Conservation (phyloP, 2,113 vertebrate genomes). For the Rhea americana region DNA sequence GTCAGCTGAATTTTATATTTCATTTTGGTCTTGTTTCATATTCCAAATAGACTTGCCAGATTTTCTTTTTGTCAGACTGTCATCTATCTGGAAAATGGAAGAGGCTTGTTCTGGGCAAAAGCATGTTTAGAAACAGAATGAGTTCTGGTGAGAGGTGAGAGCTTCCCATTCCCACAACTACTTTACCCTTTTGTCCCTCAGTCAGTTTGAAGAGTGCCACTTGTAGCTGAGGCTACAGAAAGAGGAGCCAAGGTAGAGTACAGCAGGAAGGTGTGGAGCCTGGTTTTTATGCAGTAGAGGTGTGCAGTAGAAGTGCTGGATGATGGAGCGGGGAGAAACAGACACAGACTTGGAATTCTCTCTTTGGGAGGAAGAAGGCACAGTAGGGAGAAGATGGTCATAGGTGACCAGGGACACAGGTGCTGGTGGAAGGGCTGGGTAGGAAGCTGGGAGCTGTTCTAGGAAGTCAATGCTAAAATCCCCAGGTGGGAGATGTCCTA, state of each 20-base stretch:
- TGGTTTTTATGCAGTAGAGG: not conserved
- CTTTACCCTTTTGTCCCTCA: not conserved
- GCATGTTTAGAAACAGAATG: not conserved
- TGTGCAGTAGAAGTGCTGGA: not conserved
- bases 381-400: not conserved
- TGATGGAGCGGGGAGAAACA: not conserved
- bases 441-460: not conserved
- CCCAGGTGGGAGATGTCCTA: not conserved
- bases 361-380: not conserved
- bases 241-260: not conserved
- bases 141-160: rapidly evolving
- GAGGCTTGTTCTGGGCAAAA: not conserved
- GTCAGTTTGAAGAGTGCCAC: not conserved
- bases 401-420: not conserved
- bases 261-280: not conserved
- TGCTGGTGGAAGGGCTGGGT: not conserved
- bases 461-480: not conserved
- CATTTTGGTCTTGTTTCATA: not conserved
- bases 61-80: not conserved
- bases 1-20: not conserved
- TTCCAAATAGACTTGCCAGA: not conserved
- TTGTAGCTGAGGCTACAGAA: not conserved
- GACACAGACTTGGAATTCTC: not conserved
- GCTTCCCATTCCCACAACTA: not conserved
- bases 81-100: not conserved